These are phyloP conservation scores for Drosophila tristis DNA, from an alignment of 1,140 invertebrate genomes.

Conservation along the genomic window DNA sequence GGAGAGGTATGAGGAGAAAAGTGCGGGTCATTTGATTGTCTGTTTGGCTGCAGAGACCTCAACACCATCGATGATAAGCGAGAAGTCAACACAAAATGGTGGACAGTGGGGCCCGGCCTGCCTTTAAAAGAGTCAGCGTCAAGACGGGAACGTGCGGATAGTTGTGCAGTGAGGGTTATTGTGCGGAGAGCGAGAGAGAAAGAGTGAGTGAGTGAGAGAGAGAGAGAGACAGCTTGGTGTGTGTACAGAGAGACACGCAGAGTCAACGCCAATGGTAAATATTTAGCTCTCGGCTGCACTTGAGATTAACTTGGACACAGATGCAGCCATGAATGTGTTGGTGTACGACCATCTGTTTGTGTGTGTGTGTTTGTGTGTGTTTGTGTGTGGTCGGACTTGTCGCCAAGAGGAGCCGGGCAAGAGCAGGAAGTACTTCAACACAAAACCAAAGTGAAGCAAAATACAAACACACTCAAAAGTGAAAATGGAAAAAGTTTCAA, in stretches of 20 bases:
- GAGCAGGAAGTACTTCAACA: slow-evolving; percentile 1
- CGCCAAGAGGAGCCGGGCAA: slow-evolving; percentile 1
- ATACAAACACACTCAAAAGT: slow-evolving; percentile 82
- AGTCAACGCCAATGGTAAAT: slow-evolving; percentile 69
- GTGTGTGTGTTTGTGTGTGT: slow-evolving; percentile 12
- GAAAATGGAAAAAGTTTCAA: slow-evolving; percentile 83
- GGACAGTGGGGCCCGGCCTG: slow-evolving; percentile 32
- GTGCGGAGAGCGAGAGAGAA: not conserved
- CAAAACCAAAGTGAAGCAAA: slow-evolving; percentile 62
- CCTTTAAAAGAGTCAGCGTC: slow-evolving; percentile 9
- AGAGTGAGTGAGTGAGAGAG: not conserved
- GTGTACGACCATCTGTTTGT: not conserved
- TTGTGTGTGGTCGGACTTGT: not conserved
- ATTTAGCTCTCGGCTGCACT: slow-evolving; percentile 80
- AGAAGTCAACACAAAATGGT: slow-evolving; percentile 21
- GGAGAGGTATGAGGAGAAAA: slow-evolving; percentile 19
- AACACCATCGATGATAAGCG: slow-evolving; percentile 69
- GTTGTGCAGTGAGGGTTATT: not conserved
- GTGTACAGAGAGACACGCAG: slow-evolving; percentile 17
- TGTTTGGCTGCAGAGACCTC: slow-evolving; percentile 46
- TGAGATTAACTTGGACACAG: slow-evolving; percentile 75
- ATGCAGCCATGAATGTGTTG: slow-evolving; percentile 12
- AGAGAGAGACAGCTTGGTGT: not conserved
- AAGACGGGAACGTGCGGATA: slow-evolving; percentile 12
- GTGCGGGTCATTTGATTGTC: slow-evolving; percentile 73